Percentiles rank a stretch among this genome's conserved stretches.
These are phyloP conservation scores for Lophotis ruficrista DNA, from an alignment of 2,113 vertebrate genomes.

Conservation along the genomic window DNA sequence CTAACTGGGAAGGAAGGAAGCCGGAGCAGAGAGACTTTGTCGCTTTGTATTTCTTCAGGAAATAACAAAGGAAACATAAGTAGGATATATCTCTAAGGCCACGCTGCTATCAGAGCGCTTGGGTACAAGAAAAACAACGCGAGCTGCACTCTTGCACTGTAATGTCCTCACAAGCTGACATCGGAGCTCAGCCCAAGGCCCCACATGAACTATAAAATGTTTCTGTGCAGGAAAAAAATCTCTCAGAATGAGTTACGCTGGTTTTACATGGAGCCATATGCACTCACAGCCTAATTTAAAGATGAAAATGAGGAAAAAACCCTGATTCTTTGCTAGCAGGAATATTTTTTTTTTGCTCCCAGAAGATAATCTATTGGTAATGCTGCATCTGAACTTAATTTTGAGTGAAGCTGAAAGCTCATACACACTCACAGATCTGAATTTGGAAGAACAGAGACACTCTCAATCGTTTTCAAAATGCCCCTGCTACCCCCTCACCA, in stretches of 20 bases:
- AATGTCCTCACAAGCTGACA: not conserved
- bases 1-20: not conserved
- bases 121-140: not conserved
- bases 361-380: not conserved
- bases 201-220: not conserved
- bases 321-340: not conserved
- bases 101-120: not conserved
- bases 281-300: not conserved
- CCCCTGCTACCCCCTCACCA: not conserved
- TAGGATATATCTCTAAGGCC: not conserved
- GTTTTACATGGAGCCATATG: not conserved
- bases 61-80: not conserved
- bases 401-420: not conserved
- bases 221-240: not conserved
- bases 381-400: not conserved
- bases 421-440: not conserved
- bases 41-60: not conserved
- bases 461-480: not conserved
- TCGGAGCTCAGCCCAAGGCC: not conserved
- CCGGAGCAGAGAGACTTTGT: not conserved
- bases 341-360: not conserved
- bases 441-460: not conserved
- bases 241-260: fast-evolving
- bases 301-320: not conserved
- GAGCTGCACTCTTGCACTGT: not conserved